Evolutionary conservation across 1,140 invertebrate species (phyloP).

Genomic region (Neodiprion lecontei): DNA sequence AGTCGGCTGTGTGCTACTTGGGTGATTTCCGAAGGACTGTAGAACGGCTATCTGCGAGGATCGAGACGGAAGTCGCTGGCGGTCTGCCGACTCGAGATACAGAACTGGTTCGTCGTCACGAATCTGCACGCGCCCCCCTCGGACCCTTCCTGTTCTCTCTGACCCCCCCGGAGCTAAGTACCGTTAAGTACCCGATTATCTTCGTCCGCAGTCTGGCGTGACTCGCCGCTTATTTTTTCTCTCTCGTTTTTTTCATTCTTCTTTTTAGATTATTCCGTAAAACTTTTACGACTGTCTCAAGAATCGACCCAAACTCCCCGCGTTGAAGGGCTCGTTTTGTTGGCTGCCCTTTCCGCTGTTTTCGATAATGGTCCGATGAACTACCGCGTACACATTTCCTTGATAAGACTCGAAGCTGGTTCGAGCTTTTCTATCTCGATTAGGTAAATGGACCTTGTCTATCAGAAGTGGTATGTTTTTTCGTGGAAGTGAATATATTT

Average conservation of each 20-base stretch:
- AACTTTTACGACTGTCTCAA: constrained; percentile 3
- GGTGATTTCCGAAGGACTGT: neutral
- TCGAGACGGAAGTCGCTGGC: neutral
- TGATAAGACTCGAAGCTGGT: neutral
- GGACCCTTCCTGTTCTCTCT: neutral
- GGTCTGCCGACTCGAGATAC: neutral
- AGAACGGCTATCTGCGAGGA: neutral
- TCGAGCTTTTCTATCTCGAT: too few relatives aligned
- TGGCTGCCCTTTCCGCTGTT: neutral
- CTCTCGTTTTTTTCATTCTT: too few relatives aligned
- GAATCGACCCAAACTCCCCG: neutral
- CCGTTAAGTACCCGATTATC: constrained; percentile 10
- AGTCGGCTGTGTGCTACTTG: too few relatives aligned
- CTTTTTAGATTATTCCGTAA: neutral
- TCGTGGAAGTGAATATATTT: too few relatives aligned
- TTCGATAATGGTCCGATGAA: neutral
- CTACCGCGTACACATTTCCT: neutral
- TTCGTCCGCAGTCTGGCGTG: constrained; percentile 1
- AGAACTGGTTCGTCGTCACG: neutral
- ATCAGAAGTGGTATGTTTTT: too few relatives aligned
- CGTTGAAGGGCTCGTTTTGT: neutral
- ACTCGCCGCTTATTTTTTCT: neutral
- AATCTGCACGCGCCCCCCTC: neutral
- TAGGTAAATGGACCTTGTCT: too few relatives aligned
- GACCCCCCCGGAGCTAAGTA: neutral